Conservation (phyloP, 2,797 vertebrate species). For the Masticophis lateralis region DNA sequence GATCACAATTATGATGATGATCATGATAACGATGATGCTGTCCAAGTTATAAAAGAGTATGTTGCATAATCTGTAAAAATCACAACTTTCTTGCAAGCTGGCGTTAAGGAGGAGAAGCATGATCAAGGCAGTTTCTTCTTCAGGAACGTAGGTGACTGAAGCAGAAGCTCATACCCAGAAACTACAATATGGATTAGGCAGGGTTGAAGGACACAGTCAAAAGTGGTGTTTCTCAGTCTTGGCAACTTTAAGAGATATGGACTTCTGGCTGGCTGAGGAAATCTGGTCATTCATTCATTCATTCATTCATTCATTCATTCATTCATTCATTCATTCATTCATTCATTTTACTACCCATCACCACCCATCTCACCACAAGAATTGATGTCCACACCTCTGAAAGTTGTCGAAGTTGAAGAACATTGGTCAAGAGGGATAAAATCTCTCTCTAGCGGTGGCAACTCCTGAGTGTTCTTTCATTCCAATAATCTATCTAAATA, state of each 20-base stretch:
- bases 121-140: not conserved
- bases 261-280: no score
- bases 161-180: not conserved
- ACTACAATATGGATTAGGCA: not conserved
- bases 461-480: not conserved
- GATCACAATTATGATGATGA: not conserved
- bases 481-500: not conserved
- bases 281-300: no score
- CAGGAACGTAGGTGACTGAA: not conserved
- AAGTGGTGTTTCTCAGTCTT: no score
- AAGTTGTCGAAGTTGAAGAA: not conserved
- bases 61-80: not conserved
- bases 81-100: not conserved
- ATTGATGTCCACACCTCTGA: not conserved
- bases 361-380: not conserved
- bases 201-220: not conserved
- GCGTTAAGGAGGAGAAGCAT: not conserved
- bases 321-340: no score
- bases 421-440: not conserved
- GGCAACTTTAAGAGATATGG: no score
- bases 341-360: no score
- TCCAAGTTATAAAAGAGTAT: not conserved
- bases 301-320: fast-evolving
- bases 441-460: not conserved
- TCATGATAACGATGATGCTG: not conserved